phyloP scores from a whole-genome alignment of 1,140 invertebrate species.

The Cephus cinctus region DNA sequence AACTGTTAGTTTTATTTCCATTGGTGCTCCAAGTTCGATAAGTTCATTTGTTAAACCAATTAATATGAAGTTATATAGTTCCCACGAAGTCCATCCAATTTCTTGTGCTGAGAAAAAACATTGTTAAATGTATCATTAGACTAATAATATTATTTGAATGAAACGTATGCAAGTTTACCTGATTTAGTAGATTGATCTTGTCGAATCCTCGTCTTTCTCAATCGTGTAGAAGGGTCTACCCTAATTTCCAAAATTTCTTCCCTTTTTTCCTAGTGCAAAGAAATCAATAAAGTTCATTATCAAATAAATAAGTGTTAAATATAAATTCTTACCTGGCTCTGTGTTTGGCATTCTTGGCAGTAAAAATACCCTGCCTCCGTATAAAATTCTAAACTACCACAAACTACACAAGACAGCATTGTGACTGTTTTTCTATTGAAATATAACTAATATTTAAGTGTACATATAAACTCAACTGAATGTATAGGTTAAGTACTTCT shows the following conservation, averaged over 20 bases:
- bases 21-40: slow-evolving; percentile 58
- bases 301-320: slow-evolving; percentile 1
- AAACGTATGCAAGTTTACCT: slow-evolving; percentile 17
- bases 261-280: slow-evolving; percentile 51
- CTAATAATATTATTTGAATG: slow-evolving; percentile 8
- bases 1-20: slow-evolving; percentile 58
- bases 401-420: slow-evolving; percentile 43
- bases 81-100: slow-evolving; percentile 62
- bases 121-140: slow-evolving; percentile 9
- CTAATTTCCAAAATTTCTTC: slow-evolving; percentile 46
- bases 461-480: too few species aligned
- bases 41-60: slow-evolving; percentile 63
- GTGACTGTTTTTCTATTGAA: slow-evolving; percentile 6
- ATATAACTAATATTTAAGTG: neutral
- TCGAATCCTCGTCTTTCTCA: slow-evolving; percentile 32
- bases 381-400: slow-evolving; percentile 53
- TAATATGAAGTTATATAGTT: slow-evolving; percentile 66
- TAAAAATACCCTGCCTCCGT: slow-evolving; percentile 57
- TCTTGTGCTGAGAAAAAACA: slow-evolving; percentile 24
- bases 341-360: slow-evolving; percentile 58
- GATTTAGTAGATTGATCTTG: slow-evolving; percentile 9
- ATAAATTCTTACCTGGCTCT: slow-evolving; percentile 48
- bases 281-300: slow-evolving; percentile 6
- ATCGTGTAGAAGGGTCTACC: slow-evolving; percentile 21
- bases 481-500: too few species aligned